These are phyloP conservation scores for Arbacia lixula DNA, from an alignment of 53 echinoderm and acorn worm genomes.

Conservation along the genomic window DNA sequence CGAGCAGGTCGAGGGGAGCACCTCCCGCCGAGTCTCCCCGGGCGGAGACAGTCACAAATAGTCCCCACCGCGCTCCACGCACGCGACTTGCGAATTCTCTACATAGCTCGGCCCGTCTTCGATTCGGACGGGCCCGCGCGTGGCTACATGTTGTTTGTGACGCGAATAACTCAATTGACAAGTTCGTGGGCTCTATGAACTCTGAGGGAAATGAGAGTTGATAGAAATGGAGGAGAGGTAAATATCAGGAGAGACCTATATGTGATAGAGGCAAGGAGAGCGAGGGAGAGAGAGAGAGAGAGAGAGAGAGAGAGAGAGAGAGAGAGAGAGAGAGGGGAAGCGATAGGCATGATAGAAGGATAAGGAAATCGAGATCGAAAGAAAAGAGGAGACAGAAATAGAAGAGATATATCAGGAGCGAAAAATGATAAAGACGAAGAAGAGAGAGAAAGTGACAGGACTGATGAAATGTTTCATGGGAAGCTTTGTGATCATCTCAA, in stretches of 20 bases:
- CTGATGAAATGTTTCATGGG: too few species aligned
- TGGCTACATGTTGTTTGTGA: background rate
- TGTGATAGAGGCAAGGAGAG: too few species aligned
- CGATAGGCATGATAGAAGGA: background rate
- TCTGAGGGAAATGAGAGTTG: background rate
- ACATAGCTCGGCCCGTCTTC: conserved; percentile 33
- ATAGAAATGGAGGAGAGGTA: background rate
- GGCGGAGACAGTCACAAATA: conserved; percentile 48
- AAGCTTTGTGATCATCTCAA: too few species aligned
- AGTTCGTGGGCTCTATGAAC: background rate
- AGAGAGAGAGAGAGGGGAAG: background rate
- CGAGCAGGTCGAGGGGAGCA: conserved; percentile 11
- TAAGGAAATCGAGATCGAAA: background rate
- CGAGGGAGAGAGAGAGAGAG: too few species aligned
- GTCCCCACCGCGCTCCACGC: conserved; percentile 21
- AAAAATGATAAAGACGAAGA: background rate
- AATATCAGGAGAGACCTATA: too few species aligned
- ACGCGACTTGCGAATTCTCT: conserved; percentile 19
- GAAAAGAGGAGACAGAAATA: background rate
- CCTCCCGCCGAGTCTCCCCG: conserved; percentile 16
- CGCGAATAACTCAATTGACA: conserved; percentile 4
- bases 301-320: background rate
- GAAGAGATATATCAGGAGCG: background rate
- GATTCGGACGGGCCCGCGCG: background rate
- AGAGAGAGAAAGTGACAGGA: background rate